Base-by-base conservation (phyloP, 2,797 vertebrate species). In the Amniataba percoides region DNA sequence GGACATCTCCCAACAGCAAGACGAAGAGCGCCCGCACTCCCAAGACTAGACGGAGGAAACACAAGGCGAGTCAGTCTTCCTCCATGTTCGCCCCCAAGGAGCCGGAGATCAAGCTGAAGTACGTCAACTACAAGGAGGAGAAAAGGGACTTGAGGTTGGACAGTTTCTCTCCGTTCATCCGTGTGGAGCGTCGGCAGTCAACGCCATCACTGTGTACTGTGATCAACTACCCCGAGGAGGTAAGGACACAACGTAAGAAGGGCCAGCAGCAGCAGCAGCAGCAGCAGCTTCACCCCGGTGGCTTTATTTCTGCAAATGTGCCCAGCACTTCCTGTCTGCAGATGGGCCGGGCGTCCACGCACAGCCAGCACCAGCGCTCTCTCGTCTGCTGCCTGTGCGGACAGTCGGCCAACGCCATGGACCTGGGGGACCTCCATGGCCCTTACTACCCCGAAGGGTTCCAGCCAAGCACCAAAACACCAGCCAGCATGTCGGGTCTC, bases 401-500 rank as follows among this genome's bases (percentile, higher is more conserved):
- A 0, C 81, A 69, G 21, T 86, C 95, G 0, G 93, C 96, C 70
- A 96, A 96, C 14, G 77, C 94, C 23, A 89, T 94, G 74, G 95
- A 96, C 85, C 43, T 96, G 74, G 96, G 96, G 7, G 96, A 96
- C 86, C 94, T 96, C 63, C 94, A 96, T 10, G 96, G 96, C 2
- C 96, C 96, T 0, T 96, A 96, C 66, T 96, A 95, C 80, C 92
- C 95, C 0, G 92, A 96, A 19, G 94, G 93, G 1, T 91, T 92
- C 84, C 91, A 70, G 76, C 84, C 85, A 0, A 78, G 66, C n/a
- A 46, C 81, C 57, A 95, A 94, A 87, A 74, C 69, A 13, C 66
- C 80, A 12, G 60, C 82, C 15, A 63, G 69, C 55, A 31, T 3
- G 6, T 79, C 85, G 0, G 81, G 73, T 42, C 74, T 80, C 61